phyloP scores from a whole-genome alignment of 2,888 invertebrate genomes.

The Eupithecia insigniata region DNA sequence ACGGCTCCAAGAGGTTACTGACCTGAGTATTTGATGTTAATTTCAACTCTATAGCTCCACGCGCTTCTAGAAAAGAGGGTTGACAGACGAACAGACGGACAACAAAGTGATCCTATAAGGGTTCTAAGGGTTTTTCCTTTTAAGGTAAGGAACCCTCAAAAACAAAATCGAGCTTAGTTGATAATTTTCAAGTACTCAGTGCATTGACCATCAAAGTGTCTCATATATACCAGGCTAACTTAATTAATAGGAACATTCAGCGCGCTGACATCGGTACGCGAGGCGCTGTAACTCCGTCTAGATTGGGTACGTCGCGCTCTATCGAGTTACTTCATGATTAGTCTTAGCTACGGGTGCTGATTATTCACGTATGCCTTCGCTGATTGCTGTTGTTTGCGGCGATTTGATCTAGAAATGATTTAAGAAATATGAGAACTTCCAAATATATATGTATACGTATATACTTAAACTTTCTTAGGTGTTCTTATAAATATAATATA shows the following conservation, averaged over 20 bases:
- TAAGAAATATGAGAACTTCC: neutral
- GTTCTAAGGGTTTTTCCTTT: too few species aligned
- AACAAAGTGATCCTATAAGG: too few species aligned
- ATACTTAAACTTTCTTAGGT: neutral
- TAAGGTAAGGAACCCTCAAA: too few species aligned
- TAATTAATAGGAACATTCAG: constrained; percentile 31
- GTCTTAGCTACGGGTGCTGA: constrained; percentile 6
- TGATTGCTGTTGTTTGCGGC: neutral
- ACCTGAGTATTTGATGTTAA: too few species aligned
- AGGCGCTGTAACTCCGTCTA: constrained; percentile 31
- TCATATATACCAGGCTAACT: constrained; percentile 28
- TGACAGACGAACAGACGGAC: too few species aligned
- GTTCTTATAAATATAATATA: neutral
- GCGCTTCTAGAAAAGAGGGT: too few species aligned
- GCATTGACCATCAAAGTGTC: constrained; percentile 13
- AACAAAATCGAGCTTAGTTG: neutral
- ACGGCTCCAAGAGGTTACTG: too few species aligned
- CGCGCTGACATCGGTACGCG: constrained; percentile 19
- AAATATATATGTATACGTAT: too few species aligned
- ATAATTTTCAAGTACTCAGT: neutral
- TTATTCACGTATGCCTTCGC: constrained; percentile 7
- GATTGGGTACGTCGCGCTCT: constrained; percentile 15
- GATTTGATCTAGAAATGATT: neutral
- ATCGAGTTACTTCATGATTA: constrained; percentile 31
- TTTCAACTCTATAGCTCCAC: too few species aligned